A percentile compares a stretch with the other conserved stretches of the same genome.
phyloP scores from a whole-genome alignment of 1,140 invertebrate genomes.

The Polypedilum pembai region DNA sequence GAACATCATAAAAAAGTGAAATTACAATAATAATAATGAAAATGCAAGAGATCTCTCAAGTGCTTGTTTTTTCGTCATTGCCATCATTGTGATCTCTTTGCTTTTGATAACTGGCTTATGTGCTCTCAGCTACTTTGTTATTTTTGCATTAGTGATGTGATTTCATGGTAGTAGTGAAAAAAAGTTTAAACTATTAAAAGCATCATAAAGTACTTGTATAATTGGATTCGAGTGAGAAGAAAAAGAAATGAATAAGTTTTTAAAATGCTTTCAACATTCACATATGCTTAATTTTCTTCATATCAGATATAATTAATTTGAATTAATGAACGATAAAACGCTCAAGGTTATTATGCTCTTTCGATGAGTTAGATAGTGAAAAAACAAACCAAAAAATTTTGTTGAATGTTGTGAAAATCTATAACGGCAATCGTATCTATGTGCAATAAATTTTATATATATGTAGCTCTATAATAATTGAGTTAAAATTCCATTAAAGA shows the following conservation, averaged over 20 bases:
- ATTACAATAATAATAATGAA: not conserved
- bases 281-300: not conserved
- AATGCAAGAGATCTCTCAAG: not conserved
- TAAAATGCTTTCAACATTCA: slow-evolving; percentile 9
- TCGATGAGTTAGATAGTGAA: not conserved
- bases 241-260: not conserved
- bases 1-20: slow-evolving; percentile 1
- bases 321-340: slow-evolving; percentile 1
- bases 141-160: not conserved
- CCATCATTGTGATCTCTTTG: not conserved
- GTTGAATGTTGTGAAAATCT: not conserved
- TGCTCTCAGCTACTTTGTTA: not conserved
- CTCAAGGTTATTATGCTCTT: not conserved
- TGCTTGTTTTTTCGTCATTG: no score
- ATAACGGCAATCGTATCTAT: not conserved
- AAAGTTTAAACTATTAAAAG: not conserved
- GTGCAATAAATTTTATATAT: not conserved
- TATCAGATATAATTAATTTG: slow-evolving; percentile 4
- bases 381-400: not conserved
- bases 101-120: not conserved
- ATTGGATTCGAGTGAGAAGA: not conserved
- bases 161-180: not conserved
- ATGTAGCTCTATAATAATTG: no score
- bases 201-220: not conserved
- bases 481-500: no score